Base-by-base conservation (phyloP, 2,113 vertebrate species). In the Syrrhaptes paradoxus region DNA sequence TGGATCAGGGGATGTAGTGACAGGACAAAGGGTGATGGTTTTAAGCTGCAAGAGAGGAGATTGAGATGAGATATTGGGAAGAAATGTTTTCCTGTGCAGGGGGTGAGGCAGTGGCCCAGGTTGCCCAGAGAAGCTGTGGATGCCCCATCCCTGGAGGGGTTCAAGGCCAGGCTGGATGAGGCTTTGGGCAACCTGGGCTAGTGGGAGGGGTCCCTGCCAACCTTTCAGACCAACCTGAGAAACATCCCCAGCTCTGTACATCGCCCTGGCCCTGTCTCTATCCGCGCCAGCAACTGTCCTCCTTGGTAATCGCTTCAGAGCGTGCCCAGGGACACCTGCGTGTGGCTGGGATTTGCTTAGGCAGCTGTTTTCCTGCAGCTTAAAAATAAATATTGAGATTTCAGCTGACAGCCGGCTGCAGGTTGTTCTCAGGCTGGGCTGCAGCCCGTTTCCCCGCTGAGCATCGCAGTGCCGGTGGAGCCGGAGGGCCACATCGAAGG, bases 391-490 rank as follows among this genome's bases (percentile, higher is more conserved):
- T 25, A 19, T 11, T 19, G 71, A 51, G 20, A 61, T 57, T 57
- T 72, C 20, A 8, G 3, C 20, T 66, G 63, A 55, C 29, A 28
- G 9, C 0, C 1, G 16, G 76, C 20, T 49, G 17, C 41, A 13
- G 77, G 65, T 46, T 55, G 68, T 14, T 28, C 21, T 63, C 31
- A 7, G 21, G 36, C 21, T 16, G 29, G 54, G 36, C 31, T 14
- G 25, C 46, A 24, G 70, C 21, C 1, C 1, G 34, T 5, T 7
- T 20, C 7, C 0, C 26, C 7, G 31, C 43, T 57, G 2, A 8
- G 22, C 16, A 6, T 16, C 2, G 4, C 41, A 2, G 19, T 6
- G 51, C 74, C 11, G 1, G 8, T 2, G 45, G 36, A n/a, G 87
- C 46, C 4, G 1, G 26, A n/a, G 71, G 36, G 38, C 34, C 18